Evolutionary conservation across 2,888 invertebrate species (phyloP).

Genomic region (Cosmia pyralina): DNA sequence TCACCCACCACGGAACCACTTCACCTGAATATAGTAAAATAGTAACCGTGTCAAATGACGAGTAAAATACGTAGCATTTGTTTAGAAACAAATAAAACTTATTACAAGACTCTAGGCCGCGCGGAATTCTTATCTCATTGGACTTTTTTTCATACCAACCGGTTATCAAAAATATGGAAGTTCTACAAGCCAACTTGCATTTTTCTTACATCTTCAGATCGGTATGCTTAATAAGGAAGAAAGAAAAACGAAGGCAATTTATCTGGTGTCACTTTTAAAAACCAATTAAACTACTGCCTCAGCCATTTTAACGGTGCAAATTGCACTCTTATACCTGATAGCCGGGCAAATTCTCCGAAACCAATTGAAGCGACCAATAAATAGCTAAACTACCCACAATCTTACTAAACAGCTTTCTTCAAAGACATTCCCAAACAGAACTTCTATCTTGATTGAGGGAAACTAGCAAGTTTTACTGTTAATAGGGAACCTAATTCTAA

Average conservation of each 20-base stretch:
- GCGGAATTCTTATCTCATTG: slow-evolving; percentile 24
- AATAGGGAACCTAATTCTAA: slow-evolving; percentile 65
- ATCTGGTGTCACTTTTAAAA: slow-evolving; percentile 26
- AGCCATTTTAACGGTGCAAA: slow-evolving; percentile 29
- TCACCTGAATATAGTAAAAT: slow-evolving; percentile 55
- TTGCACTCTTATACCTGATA: slow-evolving; percentile 33
- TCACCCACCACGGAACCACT: slow-evolving; percentile 57
- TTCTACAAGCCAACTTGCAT: slow-evolving; percentile 20
- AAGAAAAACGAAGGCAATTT: slow-evolving; percentile 27
- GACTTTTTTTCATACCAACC: slow-evolving; percentile 6
- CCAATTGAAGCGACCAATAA: slow-evolving; percentile 57
- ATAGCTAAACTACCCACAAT: slow-evolving; percentile 42
- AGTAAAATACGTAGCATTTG: slow-evolving; percentile 35
- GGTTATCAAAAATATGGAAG: slow-evolving; percentile 37
- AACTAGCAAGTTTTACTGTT: slow-evolving; percentile 63
- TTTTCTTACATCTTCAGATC: slow-evolving; percentile 25
- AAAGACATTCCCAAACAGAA: slow-evolving; percentile 57
- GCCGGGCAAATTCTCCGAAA: slow-evolving; percentile 42
- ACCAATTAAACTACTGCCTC: slow-evolving; percentile 20
- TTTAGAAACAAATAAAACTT: slow-evolving; percentile 46
- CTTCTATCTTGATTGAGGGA: slow-evolving; percentile 62
- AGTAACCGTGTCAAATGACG: slow-evolving; percentile 44
- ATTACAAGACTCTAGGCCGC: slow-evolving; percentile 11
- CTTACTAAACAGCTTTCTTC: slow-evolving; percentile 53
- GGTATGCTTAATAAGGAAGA: slow-evolving; percentile 37